Conservation (phyloP, 2,797 vertebrate genomes). For the Phaenicophaeus curvirostris region DNA sequence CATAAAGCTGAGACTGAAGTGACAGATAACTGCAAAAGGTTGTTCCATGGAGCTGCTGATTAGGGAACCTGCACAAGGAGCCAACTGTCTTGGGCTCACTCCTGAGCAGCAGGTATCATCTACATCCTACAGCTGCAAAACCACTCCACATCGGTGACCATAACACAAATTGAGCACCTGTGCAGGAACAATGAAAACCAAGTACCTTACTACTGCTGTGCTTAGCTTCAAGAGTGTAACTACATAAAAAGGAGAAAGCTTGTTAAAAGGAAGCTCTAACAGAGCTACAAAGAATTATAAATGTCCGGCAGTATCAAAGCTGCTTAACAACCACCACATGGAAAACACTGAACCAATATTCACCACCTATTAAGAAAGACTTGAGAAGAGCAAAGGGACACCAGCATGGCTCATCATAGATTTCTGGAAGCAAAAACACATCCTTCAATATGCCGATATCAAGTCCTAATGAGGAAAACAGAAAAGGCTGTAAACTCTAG, state of each 20-base stretch:
- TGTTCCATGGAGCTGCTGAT: neutral
- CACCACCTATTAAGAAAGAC: neutral
- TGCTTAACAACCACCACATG: neutral
- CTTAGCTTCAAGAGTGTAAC: constrained; percentile 8
- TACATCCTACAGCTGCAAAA: neutral
- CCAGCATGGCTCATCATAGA: neutral
- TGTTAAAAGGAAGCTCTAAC: constrained; percentile 11
- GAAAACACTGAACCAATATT: constrained; percentile 10
- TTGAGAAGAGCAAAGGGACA: constrained; percentile 11
- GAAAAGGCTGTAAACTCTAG: constrained; percentile 10
- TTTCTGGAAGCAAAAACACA: constrained; percentile 15
- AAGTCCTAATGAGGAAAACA: constrained; percentile 2
- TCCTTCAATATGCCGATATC: neutral
- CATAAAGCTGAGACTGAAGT: neutral
- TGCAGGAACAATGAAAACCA: constrained; percentile 4
- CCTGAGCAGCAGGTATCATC: neutral
- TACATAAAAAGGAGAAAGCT: constrained; percentile 3
- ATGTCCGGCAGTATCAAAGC: constrained; percentile 29
- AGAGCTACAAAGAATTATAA: neutral
- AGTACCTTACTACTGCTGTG: neutral
- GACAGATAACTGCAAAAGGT: neutral
- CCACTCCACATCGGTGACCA: neutral
- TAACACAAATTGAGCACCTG: neutral
- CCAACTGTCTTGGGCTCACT: neutral
- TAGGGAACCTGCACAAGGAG: neutral